Evolutionary conservation across 2,797 vertebrate genomes (phyloP).

Genomic region (Chaetophractus vellerosus): DNA sequence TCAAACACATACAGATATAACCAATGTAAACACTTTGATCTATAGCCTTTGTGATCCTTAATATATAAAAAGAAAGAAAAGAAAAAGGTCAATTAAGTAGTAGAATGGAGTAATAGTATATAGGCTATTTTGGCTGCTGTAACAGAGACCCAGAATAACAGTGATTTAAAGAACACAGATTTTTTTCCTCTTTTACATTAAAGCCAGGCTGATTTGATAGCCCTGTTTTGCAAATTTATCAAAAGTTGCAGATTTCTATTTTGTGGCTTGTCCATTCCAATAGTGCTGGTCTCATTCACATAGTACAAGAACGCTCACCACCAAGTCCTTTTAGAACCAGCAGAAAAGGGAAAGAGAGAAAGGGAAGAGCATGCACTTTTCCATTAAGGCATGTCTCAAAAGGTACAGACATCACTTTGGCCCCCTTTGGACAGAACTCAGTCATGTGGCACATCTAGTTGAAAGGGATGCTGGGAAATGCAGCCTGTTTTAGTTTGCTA

Average conservation of each 20-base stretch:
- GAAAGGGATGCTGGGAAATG: not conserved
- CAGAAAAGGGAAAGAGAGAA: not conserved
- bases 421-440: not conserved
- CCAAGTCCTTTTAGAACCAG: no score
- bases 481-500: no score
- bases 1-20: not conserved
- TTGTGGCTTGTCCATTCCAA: not conserved
- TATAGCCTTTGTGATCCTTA: not conserved
- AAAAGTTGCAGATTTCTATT: not conserved
- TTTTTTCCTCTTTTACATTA: not conserved
- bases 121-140: not conserved
- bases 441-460: not conserved
- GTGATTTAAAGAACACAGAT: not conserved
- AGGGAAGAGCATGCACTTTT: not conserved
- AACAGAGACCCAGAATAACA: not conserved
- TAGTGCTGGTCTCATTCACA: not conserved
- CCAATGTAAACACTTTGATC: not conserved
- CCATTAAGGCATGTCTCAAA: not conserved
- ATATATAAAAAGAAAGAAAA: not conserved
- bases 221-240: not conserved
- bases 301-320: not conserved
- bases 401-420: not conserved
- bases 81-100: not conserved
- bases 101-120: not conserved
- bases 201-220: not conserved